Evolutionary conservation across 2,888 invertebrate genomes (phyloP), one percentile per base, ranked within the genome.

Genomic region (Drosophila glabriapex): DNA sequence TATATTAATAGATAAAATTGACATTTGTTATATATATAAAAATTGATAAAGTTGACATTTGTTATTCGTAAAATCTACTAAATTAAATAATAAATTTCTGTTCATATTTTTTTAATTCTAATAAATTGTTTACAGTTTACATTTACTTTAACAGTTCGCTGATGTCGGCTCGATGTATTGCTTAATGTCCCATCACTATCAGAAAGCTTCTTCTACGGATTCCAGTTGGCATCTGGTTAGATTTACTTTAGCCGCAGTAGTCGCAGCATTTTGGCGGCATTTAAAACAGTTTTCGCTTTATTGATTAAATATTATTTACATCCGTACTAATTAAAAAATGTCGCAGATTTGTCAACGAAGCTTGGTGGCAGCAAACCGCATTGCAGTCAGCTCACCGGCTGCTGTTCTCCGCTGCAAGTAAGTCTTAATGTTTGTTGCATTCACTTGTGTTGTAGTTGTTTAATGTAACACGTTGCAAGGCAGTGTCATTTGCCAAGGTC

Each of bases 401-500:
- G 76, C 75, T 52, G 76, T 66, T 41, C 22, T 82, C 58, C 86
- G 86, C 49, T 72, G 73, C 86, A 86, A 90, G 86, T 86, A 73
- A 86, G 86, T 86, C 12, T n/a, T 3, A 54, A 54, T 41, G 19
- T 55, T 25, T 25, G 22, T 25, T 33, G 7, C 37, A 33, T 25
- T 3, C 19, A 28, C 14, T 28, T 28, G 9, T 28, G 25, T 64
- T 66, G 35, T 58, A 54, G 33, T 70, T 75, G 22, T 35, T 68
- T 61, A 28, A 46, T 41, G 35, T 76, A 72, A 75, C 87, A 84
- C 77, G 74, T 89, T 71, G 71, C 46, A 71, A 41, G 53, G 54
- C 67, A 81, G 77, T 85, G 87, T 90, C 87, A 89, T 90, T 82
- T 82, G 77, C 53, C 87, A 88, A 88, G 87, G 87, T 90, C 87